These are phyloP conservation scores for Dendrophyllia cribrosa DNA, from an alignment of 64 coral and sea anemone genomes.

Conservation along the genomic window DNA sequence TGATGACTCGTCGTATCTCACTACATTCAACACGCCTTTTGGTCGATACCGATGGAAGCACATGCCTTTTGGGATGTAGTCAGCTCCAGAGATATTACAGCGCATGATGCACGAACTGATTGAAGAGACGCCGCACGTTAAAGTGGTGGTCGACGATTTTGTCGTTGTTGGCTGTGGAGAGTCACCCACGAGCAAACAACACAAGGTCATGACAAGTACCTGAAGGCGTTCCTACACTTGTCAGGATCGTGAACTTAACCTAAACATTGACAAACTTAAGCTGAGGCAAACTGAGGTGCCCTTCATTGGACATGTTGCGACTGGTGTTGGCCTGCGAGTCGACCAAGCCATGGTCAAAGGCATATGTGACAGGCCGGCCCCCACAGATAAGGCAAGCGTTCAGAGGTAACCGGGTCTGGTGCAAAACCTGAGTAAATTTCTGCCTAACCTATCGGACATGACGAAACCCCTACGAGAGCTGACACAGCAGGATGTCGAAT, in stretches of 20 bases:
- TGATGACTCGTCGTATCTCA: slow-evolving; percentile 22
- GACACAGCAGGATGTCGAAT: slow-evolving; percentile 9
- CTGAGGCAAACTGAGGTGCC: too few species aligned
- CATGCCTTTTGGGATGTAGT: slow-evolving; percentile 27
- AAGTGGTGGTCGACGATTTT: slow-evolving; percentile 13
- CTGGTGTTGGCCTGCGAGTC: too few species aligned
- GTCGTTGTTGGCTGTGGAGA: slow-evolving; percentile 17
- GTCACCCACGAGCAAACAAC: background rate
- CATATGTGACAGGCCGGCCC: too few species aligned
- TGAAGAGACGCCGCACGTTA: background rate
- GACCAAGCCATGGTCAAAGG: too few species aligned
- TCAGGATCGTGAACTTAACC: too few species aligned
- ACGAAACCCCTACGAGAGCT: slow-evolving; percentile 48
- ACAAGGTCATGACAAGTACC: too few species aligned
- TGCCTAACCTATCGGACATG: slow-evolving; percentile 8
- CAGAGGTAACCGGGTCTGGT: too few species aligned
- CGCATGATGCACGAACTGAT: slow-evolving; percentile 3
- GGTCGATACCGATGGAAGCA: slow-evolving; percentile 7
- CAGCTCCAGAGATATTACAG: slow-evolving; percentile 35
- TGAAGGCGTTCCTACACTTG: too few species aligned
- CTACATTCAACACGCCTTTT: slow-evolving; percentile 26
- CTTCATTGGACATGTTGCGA: too few species aligned
- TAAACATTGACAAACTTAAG: too few species aligned
- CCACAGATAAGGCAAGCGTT: too few species aligned
- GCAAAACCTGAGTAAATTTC: too few species aligned